Conservation (phyloP, 2,888 invertebrate species). For the Crocallis elinguaria region DNA sequence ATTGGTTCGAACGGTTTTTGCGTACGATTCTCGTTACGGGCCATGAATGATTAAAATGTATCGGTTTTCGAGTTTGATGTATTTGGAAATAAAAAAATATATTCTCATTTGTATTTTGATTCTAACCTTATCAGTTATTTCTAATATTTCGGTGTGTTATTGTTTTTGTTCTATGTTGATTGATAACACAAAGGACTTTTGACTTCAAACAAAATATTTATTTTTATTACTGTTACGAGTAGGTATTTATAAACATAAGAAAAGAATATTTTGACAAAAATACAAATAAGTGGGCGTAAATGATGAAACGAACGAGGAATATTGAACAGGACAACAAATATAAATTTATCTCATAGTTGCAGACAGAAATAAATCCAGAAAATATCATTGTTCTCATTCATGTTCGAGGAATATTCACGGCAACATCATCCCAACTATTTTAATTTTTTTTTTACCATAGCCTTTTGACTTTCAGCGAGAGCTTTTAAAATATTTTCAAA, state of each 20-base stretch:
- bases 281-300: too few species aligned
- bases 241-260: too few species aligned
- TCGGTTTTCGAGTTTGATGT: conserved; percentile 53
- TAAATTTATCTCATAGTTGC: too few species aligned
- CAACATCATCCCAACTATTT: not conserved
- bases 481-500: not conserved
- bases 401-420: not conserved
- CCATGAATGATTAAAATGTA: conserved; percentile 52
- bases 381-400: too few species aligned
- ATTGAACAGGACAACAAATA: too few species aligned
- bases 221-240: too few species aligned
- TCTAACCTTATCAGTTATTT: not conserved
- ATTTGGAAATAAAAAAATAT: conserved; percentile 46
- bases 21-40: conserved; percentile 54
- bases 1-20: conserved; percentile 65
- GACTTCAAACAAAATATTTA: too few species aligned
- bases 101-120: conserved; percentile 34
- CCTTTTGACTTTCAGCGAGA: not conserved
- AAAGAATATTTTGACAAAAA: too few species aligned
- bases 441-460: not conserved
- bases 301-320: too few species aligned
- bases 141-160: conserved; percentile 1
- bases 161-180: conserved; percentile 1
- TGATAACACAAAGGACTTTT: too few species aligned
- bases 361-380: too few species aligned